Evolutionary conservation across 2,113 vertebrate species (phyloP), one percentile per base, ranked within the genome.

Genomic region (Mystacornis crossleyi): DNA sequence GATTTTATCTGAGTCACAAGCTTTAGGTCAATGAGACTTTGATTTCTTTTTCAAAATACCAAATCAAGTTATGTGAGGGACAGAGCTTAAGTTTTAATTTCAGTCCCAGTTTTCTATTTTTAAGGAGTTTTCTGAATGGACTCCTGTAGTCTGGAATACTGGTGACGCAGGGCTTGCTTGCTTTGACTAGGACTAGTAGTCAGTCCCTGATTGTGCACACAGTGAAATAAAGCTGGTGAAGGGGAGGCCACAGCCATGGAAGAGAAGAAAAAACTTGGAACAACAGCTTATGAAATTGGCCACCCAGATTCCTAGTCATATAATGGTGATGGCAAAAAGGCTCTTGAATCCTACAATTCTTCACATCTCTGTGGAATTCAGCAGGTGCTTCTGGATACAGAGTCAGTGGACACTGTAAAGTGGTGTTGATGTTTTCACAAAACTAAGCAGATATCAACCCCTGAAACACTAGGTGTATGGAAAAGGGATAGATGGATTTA

Each of bases 271-370:
- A 95, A 75, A 12, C 34, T 66, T 89, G 93, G 36, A 93, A 58
- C 54, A 90, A 72, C 91, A 95, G 34, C 72, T 96, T 45, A n/a
- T 31, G 40, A 96, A 96, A 96, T 85, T 95, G 93, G 80, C 64
- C 51, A 64, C 31, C 36, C 86, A 88, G 79, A 80, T 95, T 97
- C 86, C 79, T 75, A 58, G 4, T 47, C 36, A 64, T 20, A 60
- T 57, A 74, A 47, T 65, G 23, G 45, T 51, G 58, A 66, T 55
- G 43, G 54, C 45, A 86, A 61, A 83, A 74, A 70, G 9, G 10
- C 14, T 61, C 72, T 84, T 26, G 24, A 90, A 36, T 78, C 66
- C 55, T 55, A 28, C 1, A 3, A 2, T 38, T 57, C 51, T 73
- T 60, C 51, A 48, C 43, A 26, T 85, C 26, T 82, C 38, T 57